Conservation (phyloP, 2,113 vertebrate genomes). For the Gorsachius goisagi region DNA sequence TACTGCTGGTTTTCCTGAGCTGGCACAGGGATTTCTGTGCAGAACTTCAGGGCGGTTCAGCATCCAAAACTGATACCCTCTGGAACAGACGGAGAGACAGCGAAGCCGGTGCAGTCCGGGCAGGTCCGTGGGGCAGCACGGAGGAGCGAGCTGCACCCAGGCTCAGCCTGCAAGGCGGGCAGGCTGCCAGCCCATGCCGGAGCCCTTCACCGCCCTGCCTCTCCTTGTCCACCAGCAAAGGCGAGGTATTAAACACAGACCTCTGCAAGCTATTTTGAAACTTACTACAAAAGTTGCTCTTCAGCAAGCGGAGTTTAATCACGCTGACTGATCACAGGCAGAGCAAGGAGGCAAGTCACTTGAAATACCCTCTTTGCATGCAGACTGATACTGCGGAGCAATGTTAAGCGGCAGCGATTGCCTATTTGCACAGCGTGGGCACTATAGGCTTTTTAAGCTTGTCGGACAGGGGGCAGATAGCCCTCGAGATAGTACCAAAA, state of each 20-base stretch:
- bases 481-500: background rate
- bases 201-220: background rate
- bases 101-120: background rate
- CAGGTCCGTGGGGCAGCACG: background rate
- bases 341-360: background rate
- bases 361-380: background rate
- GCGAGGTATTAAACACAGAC: background rate
- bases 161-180: background rate
- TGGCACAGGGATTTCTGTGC: background rate
- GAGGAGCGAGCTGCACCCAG: background rate
- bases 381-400: background rate
- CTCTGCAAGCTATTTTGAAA: background rate
- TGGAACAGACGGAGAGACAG: background rate
- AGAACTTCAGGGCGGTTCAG: background rate
- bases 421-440: background rate
- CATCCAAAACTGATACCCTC: background rate
- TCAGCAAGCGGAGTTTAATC: background rate
- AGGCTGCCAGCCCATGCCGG: accelerated
- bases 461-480: background rate
- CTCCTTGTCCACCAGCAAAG: background rate
- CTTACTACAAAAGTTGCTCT: background rate
- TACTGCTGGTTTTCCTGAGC: background rate
- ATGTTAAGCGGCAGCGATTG: background rate
- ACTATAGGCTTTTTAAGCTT: background rate
- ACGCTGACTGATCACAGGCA: background rate